These are phyloP conservation scores for Diuraphis noxia DNA, from an alignment of 1,140 invertebrate species.

Conservation along the genomic window DNA sequence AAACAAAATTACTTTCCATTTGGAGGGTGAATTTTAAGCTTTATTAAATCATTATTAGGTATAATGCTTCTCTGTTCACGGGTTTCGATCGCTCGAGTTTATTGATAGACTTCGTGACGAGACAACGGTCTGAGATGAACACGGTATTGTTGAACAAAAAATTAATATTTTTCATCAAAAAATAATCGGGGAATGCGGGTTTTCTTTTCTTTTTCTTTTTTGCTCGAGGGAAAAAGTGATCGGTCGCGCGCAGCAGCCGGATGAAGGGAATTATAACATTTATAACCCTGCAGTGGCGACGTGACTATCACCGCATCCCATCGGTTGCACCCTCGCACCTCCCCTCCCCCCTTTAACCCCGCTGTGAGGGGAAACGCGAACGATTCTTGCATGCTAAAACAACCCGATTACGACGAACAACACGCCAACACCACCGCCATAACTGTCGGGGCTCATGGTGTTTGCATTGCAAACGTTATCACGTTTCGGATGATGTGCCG, in stretches of 20 bases:
- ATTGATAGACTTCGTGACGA: neutral
- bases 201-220: neutral
- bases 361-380: neutral
- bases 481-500: neutral
- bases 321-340: neutral
- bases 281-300: slow-evolving; percentile 2
- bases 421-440: no score
- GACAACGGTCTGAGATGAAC: neutral
- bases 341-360: neutral
- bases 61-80: neutral
- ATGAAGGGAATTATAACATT: neutral
- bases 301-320: neutral
- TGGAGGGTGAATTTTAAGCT: neutral
- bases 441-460: neutral
- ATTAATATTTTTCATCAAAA: neutral
- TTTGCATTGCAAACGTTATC: slow-evolving; percentile 6
- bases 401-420: neutral
- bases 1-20: neutral
- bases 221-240: neutral
- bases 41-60: neutral
- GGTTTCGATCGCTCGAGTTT: neutral
- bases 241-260: no score
- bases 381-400: slow-evolving; percentile 16
- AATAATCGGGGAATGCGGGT: neutral
- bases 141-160: neutral